Evolutionary conservation across 2,888 invertebrate genomes (phyloP).

Genomic region (Pseudococcus longispinus): DNA sequence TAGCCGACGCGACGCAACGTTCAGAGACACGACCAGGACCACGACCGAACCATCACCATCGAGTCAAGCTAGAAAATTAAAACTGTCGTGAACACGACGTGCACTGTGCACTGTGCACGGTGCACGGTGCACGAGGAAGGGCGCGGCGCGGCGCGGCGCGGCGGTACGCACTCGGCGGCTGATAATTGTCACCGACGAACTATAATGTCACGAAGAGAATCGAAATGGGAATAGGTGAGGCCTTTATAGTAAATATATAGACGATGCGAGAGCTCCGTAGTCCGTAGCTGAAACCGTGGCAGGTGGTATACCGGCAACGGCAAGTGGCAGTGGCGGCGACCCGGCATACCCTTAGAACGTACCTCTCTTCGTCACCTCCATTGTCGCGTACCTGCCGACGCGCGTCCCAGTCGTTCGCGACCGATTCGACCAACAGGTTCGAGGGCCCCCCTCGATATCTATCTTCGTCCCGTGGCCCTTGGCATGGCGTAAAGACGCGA

Average conservation of each 20-base stretch:
- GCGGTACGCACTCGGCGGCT: background rate
- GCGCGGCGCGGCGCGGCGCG: background rate
- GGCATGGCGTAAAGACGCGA: background rate
- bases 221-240: conserved; percentile 51
- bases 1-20: background rate
- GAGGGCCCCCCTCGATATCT: background rate
- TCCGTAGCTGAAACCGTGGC: too few species aligned
- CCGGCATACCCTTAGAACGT: conserved; percentile 24
- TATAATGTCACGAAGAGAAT: conserved; percentile 29
- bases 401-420: conserved; percentile 1
- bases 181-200: conserved; percentile 43
- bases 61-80: conserved; percentile 9
- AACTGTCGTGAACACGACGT: background rate
- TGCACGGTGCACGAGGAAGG: too few species aligned
- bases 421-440: conserved; percentile 18
- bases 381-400: conserved; percentile 1
- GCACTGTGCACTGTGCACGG: too few species aligned
- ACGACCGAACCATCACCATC: conserved; percentile 36
- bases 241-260: conserved; percentile 52
- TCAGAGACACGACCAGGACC: background rate
- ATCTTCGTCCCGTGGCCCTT: too few species aligned
- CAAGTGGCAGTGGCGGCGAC: background rate
- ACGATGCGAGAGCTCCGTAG: background rate
- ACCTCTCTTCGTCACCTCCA: conserved; percentile 15
- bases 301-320: conserved; percentile 53